Evolutionary conservation across 2,888 invertebrate genomes (phyloP).

Genomic region (Mystacides longicornis): DNA sequence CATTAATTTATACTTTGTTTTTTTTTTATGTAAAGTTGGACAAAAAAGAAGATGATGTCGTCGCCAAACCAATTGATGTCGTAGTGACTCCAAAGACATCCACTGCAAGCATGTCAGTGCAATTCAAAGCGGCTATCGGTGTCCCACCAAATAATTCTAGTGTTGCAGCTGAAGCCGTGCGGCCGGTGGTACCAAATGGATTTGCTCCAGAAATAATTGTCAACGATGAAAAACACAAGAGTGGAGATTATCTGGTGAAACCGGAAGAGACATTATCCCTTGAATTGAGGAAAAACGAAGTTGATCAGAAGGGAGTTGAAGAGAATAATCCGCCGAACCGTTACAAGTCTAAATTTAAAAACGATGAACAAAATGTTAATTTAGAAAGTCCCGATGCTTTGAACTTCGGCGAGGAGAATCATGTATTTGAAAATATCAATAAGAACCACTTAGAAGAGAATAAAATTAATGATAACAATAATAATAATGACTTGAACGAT

Average conservation of each 20-base stretch:
- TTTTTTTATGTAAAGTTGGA: too few relatives aligned
- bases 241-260: background rate
- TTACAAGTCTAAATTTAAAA: slow-evolving; percentile 7
- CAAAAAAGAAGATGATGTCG: too few relatives aligned
- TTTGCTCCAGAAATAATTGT: slow-evolving; percentile 12
- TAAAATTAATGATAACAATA: background rate
- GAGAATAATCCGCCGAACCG: slow-evolving; percentile 2
- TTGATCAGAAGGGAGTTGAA: background rate
- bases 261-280: background rate
- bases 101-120: background rate
- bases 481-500: slow-evolving; percentile 11
- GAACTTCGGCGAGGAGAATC: background rate
- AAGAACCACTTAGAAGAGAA: slow-evolving; percentile 1
- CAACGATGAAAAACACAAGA: slow-evolving; percentile 8
- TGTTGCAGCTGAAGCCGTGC: background rate
- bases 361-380: background rate
- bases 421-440: slow-evolving; percentile 8
- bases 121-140: background rate
- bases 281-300: background rate
- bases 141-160: background rate
- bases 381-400: background rate
- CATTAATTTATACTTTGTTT: too few relatives aligned
- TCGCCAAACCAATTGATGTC: too few relatives aligned
- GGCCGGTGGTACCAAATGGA: slow-evolving; percentile 7
- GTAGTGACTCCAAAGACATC: background rate